A percentile compares a stretch with the other conserved stretches of the same genome.
These are phyloP conservation scores for Phasia obesa DNA, from an alignment of 2,888 invertebrate genomes.

Conservation along the genomic window DNA sequence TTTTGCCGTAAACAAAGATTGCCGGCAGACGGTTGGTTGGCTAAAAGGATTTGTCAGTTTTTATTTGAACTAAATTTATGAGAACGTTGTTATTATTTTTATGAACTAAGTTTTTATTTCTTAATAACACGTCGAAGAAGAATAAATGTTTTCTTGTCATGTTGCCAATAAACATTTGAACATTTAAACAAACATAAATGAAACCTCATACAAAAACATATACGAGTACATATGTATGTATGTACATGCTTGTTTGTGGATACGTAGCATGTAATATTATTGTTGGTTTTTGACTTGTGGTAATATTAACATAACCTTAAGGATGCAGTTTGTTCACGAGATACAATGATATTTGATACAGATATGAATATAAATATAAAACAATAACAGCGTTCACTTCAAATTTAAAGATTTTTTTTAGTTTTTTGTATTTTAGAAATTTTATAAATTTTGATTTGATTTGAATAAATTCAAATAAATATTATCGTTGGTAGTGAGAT, in stretches of 20 bases:
- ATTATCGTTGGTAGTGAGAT: too few relatives aligned
- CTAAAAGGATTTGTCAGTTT: conserved; percentile 65
- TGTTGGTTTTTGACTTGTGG: conserved; percentile 61
- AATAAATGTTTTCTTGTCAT: conserved; percentile 63
- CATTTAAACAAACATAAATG: conserved; percentile 52
- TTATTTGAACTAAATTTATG: conserved; percentile 64
- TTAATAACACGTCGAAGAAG: conserved; percentile 56
- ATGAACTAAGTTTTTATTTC: conserved; percentile 67
- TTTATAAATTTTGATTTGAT: too few relatives aligned
- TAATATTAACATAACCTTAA: conserved; percentile 67
- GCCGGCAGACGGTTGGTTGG: conserved; percentile 39
- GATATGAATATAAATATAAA: neutral
- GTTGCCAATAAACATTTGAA: conserved; percentile 63
- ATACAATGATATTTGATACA: conserved; percentile 61
- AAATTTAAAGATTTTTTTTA: too few relatives aligned
- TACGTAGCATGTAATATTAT: conserved; percentile 41
- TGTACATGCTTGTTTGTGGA: neutral
- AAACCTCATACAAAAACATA: conserved; percentile 25
- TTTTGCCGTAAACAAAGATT: conserved; percentile 2
- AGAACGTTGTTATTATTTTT: conserved; percentile 56
- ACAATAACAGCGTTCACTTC: conserved; percentile 29
- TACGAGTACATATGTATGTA: neutral
- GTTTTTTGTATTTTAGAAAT: too few relatives aligned
- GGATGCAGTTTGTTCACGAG: conserved; percentile 37
- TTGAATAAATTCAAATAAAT: too few relatives aligned